A percentile compares a stretch with the other conserved stretches of the same genome.
Evolutionary conservation across 2,797 vertebrate species (phyloP).

Genomic region (Sardinella longiceps): DNA sequence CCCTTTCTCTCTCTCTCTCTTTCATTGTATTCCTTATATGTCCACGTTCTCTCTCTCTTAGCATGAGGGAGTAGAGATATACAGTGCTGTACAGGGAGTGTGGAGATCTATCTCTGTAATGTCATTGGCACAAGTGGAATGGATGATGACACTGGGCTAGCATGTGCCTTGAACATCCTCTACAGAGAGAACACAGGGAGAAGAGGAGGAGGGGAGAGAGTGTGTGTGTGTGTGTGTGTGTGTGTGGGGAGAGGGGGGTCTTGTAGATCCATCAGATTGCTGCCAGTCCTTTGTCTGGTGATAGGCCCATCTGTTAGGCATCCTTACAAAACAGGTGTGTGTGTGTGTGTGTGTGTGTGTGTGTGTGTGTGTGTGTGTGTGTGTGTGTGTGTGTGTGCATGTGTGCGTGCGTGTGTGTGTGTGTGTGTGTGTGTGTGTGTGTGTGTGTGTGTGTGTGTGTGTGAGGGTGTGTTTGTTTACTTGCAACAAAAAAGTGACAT

Average conservation of each 20-base stretch:
- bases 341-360: background rate
- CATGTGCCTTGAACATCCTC: background rate
- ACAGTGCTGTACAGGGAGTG: background rate
- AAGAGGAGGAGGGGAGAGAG: too few species aligned
- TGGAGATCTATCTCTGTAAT: constrained; percentile 2
- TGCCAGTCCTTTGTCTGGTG: background rate
- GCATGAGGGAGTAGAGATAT: background rate
- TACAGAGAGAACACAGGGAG: background rate
- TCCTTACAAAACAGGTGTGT: background rate
- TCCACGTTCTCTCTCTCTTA: background rate
- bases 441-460: too few species aligned
- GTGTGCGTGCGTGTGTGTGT: background rate
- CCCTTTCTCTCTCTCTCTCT: background rate
- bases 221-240: too few species aligned
- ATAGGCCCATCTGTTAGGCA: background rate
- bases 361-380: background rate
- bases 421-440: background rate
- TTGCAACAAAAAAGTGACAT: background rate
- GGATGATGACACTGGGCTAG: background rate
- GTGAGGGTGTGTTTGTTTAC: background rate
- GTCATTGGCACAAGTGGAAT: background rate
- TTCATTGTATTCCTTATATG: background rate
- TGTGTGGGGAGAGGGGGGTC: too few species aligned
- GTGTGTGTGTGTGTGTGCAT: background rate
- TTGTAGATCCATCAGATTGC: too few species aligned